Base-by-base conservation (phyloP, 2,888 invertebrate genomes). In the Caenorhabditis panamensis region DNA sequence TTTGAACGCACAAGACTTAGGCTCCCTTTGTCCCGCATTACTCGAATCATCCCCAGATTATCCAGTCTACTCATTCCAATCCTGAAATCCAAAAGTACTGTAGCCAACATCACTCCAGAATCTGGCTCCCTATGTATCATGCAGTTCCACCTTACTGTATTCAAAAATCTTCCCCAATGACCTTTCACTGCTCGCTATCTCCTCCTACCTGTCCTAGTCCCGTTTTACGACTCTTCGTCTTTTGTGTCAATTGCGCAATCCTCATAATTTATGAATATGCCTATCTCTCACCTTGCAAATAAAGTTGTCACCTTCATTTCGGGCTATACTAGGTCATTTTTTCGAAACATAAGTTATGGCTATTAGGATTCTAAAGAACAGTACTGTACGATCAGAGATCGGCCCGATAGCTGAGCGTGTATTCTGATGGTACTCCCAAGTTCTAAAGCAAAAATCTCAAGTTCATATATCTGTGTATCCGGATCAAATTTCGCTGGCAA, bases 161-260 rank as follows among this genome's bases (percentile, higher is more conserved):
- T 51, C 51, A 47, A 47, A 47, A 3, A 18, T 2, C 49, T 5
- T 20, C 9, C 9, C 9, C 31, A 20, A 49, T 22, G 22, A 53
- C 47, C 53, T 49, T 54, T 44, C 37, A 47, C 68, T 49, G 47
- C 47, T 36, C 41, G 41, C 69, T 69, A 36, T 59, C 61, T 41
- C 37, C 20, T 20, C 37, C 26, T 41, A 41, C 59, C 41, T 41
- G 36, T 41, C 31, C 31, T 31, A 31, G 31, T 31, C 36, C 22
- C 31, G 49, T 58, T 75, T 75, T 66, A 75, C 66, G 59, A 75
- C 73, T 47, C 18, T 16, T 22, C 31, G 20, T 36, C 53, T 62
- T 72, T 63, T 72, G 63, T 72, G 72, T 63, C 72, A 56, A 58
- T 72, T 72, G 72, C 72, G 72, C 62, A 72, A 73, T 73, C 64